Evolutionary conservation across 2,113 vertebrate genomes (phyloP).

Genomic region (Sigmodon hispidus): DNA sequence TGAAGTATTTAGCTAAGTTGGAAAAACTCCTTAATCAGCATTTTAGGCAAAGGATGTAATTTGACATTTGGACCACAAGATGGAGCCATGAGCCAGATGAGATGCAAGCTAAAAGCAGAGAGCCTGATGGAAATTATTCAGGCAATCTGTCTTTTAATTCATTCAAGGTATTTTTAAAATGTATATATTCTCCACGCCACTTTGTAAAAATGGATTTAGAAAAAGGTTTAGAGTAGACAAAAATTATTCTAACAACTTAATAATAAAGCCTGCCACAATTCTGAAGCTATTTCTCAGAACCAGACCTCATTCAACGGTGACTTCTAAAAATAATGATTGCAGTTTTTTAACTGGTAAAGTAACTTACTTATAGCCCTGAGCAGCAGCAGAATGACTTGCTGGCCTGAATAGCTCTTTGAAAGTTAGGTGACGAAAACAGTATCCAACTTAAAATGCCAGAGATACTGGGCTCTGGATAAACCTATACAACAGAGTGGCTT

Average conservation of each 20-base stretch:
- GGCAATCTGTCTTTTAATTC: background rate
- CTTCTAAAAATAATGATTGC: background rate
- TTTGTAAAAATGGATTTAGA: conserved; percentile 14
- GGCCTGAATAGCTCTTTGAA: background rate
- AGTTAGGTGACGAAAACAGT: background rate
- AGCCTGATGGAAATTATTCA: background rate
- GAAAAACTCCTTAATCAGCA: background rate
- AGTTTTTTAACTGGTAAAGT: conserved; percentile 10
- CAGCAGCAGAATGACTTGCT: background rate
- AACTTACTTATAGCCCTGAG: background rate
- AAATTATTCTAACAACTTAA: conserved; percentile 45
- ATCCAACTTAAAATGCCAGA: background rate
- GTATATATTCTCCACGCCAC: background rate
- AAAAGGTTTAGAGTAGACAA: background rate
- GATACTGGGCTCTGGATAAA: background rate
- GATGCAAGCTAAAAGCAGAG: background rate
- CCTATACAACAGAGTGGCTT: background rate
- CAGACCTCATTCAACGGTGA: background rate
- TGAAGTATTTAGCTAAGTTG: background rate
- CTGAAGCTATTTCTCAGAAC: conserved; percentile 6
- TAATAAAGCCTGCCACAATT: conserved; percentile 5
- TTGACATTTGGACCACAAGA: conserved; percentile 62
- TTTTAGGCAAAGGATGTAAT: conserved; percentile 24
- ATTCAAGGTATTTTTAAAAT: background rate
- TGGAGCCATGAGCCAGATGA: background rate